These are phyloP conservation scores for Hyperopisus bebe DNA, from an alignment of 2,113 vertebrate species.

Conservation along the genomic window DNA sequence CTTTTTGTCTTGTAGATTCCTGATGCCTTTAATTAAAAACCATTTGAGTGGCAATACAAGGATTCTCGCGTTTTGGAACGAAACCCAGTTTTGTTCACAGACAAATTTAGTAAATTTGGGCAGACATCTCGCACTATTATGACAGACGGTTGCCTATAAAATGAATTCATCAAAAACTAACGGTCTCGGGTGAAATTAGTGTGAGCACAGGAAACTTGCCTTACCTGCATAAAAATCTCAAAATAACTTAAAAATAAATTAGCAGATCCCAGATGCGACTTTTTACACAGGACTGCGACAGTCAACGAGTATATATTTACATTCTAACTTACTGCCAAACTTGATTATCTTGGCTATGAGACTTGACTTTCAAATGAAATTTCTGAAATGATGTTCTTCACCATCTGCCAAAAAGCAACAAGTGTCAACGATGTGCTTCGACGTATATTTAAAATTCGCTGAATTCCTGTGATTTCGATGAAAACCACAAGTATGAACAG, in stretches of 20 bases:
- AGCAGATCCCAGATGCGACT: neutral
- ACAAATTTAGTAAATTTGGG: neutral
- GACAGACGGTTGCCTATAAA: neutral
- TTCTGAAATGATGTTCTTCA: neutral
- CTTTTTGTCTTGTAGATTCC: neutral
- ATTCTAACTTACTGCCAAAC: neutral
- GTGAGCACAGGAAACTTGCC: neutral
- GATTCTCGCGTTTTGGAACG: neutral
- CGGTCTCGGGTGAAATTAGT: neutral
- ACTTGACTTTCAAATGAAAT: neutral
- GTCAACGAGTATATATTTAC: neutral
- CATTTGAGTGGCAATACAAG: neutral
- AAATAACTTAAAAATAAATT: neutral
- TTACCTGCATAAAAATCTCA: neutral
- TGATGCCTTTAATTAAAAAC: neutral
- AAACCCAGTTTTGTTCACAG: neutral
- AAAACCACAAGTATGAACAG: neutral
- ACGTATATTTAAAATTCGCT: neutral
- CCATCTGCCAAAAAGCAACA: neutral
- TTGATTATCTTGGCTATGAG: neutral
- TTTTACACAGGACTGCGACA: neutral
- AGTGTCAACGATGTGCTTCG: constrained; percentile 3
- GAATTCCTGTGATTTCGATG: neutral
- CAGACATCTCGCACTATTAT: neutral
- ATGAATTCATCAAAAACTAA: neutral